Base-by-base conservation (phyloP, 2,113 vertebrate genomes). In the Rhinolophus ferrumequinum region DNA sequence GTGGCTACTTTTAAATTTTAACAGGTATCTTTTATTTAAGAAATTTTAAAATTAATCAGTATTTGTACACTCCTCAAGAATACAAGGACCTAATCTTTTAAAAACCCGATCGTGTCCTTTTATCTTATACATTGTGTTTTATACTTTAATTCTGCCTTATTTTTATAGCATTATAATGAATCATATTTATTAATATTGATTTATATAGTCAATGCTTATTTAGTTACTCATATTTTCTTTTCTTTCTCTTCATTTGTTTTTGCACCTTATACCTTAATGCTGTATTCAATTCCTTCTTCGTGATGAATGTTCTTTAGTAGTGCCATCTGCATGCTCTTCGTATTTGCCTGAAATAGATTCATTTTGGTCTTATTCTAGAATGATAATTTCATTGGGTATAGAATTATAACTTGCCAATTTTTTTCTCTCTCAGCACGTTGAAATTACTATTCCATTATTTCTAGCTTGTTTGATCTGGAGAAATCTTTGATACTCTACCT, bases 361-460 rank as follows among this genome's bases (percentile, higher is more conserved):
- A 67, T 26, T 52, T 77, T 38, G 26, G 0, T 13, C 6, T 87
- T 82, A 33, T 4, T n/a, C 14, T 89, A 82, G 19, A 89, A 67
- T 82, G 73, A 72, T 88, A 72, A 26, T 86, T 84, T 84, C 38
- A 93, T 15, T 93, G 66, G 35, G 66, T 95, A 96, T 96, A 94
- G 30, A 96, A 93, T 76, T 90, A 77, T n/a, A 88, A 22, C 1
- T 72, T 81, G 50, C 18, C 9, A 80, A 1, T 15, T 93, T 72
- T 72, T 75, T 93, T 73, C 15, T 69, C 14, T 88, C 22, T 60
- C 0, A 88, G 12, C 4, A 62, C 13, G 90, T 82, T 88, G 33
- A 4, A 76, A 38, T 90, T 76, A n/a, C 15, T 79, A 19, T 75
- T 87, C 6, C 8, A 41, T 66, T 82, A 64, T 79, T 93, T 85